Conservation (phyloP, 2,113 vertebrate genomes). For the Coreoperca whiteheadi region DNA sequence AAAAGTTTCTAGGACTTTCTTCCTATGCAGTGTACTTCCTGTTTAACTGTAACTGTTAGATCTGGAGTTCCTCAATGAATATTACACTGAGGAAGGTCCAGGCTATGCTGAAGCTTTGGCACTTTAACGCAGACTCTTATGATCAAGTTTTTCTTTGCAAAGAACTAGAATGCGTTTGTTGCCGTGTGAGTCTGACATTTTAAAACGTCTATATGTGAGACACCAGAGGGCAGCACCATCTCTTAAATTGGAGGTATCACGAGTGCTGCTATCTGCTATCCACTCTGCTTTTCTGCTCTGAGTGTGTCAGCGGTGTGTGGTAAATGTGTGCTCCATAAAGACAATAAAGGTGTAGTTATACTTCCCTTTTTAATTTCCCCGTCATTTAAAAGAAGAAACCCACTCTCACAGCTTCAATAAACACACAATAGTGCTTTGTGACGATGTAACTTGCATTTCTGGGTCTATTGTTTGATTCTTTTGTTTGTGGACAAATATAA, state of each 20-base stretch:
- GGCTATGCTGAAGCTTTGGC: background rate
- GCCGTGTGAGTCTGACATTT: background rate
- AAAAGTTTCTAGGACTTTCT: background rate
- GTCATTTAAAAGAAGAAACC: background rate
- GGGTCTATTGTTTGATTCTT: background rate
- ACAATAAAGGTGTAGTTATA: background rate
- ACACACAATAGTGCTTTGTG: background rate
- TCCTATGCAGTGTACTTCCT: background rate
- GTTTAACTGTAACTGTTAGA: background rate
- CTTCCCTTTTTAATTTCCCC: background rate
- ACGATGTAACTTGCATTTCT: background rate
- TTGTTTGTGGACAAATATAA: background rate
- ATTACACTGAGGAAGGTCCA: background rate
- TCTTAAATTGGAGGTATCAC: conserved; percentile 12
- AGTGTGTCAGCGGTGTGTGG: background rate
- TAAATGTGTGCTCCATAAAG: background rate
- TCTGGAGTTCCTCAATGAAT: background rate
- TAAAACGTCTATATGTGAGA: conserved; percentile 21
- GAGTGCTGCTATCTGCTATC: background rate
- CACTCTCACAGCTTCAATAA: background rate
- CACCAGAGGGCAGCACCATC: conserved; percentile 82
- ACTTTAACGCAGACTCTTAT: background rate
- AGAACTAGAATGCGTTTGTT: background rate
- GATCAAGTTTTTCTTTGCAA: background rate
- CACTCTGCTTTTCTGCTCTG: background rate